Conservation (phyloP, 2,113 vertebrate species). For the Bos javanicus region DNA sequence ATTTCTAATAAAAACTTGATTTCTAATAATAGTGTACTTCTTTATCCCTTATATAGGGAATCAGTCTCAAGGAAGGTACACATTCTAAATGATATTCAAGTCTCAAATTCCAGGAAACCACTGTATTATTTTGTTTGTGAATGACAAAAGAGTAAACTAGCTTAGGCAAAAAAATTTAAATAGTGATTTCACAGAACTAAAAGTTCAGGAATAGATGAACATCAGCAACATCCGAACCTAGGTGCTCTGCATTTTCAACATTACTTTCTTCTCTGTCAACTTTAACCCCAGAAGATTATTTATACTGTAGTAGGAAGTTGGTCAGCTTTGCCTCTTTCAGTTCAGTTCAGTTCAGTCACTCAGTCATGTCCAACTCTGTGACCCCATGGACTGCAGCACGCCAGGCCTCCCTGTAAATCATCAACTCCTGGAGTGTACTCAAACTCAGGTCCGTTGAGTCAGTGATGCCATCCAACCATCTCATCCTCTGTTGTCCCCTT, state of each 20-base stretch:
- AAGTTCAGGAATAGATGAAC: background rate
- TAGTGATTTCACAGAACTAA: background rate
- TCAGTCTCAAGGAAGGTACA: background rate
- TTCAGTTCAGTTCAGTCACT: background rate
- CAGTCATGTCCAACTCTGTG: accelerated
- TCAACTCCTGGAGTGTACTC: background rate
- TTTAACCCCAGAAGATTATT: background rate
- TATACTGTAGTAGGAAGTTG: background rate
- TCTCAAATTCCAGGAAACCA: background rate
- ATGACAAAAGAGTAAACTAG: background rate
- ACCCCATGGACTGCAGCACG: background rate
- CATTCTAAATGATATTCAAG: background rate
- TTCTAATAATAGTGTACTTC: background rate
- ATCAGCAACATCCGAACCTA: background rate
- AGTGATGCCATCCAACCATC: background rate
- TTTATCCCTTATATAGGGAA: background rate
- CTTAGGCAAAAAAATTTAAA: background rate
- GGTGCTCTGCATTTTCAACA: background rate
- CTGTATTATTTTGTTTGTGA: background rate
- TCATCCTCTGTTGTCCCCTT: background rate
- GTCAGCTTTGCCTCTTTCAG: background rate
- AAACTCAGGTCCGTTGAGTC: background rate
- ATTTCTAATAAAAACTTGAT: background rate
- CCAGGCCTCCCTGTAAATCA: background rate
- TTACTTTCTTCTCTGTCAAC: background rate